phyloP scores from a whole-genome alignment of 2,888 invertebrate genomes.

The Molorchus minor region DNA sequence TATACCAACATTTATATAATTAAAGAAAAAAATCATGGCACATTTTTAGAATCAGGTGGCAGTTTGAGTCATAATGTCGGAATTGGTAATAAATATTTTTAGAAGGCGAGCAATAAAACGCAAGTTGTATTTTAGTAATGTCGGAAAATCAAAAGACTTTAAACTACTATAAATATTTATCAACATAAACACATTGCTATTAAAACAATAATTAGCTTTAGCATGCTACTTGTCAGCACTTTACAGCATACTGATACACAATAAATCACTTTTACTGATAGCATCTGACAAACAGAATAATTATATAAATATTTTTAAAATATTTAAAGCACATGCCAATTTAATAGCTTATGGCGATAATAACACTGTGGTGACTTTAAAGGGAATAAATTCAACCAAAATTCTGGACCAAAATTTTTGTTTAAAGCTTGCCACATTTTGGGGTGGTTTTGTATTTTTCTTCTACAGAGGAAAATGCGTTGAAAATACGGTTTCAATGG shows the following conservation, averaged over 20 bases:
- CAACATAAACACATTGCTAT: constrained; percentile 40
- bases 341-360: constrained; percentile 2
- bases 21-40: background rate
- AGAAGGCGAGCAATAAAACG: constrained; percentile 30
- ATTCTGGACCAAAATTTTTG: too few species aligned
- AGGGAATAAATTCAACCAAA: too few species aligned
- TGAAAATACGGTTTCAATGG: too few species aligned
- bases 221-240: constrained; percentile 43
- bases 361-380: too few species aligned
- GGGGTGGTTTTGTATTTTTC: too few species aligned
- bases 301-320: constrained; percentile 22
- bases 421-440: too few species aligned
- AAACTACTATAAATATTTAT: constrained; percentile 41
- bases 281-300: constrained; percentile 34
- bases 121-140: constrained; percentile 32
- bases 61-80: constrained; percentile 11
- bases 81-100: constrained; percentile 28
- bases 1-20: too few species aligned
- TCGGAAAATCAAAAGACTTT: constrained; percentile 38
- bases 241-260: constrained; percentile 40
- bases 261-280: constrained; percentile 39
- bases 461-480: too few species aligned
- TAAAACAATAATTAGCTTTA: constrained; percentile 41
- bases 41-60: constrained; percentile 15
- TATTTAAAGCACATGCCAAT: constrained; percentile 8